phyloP scores from a whole-genome alignment of 2,888 invertebrate genomes.

The Hyalella azteca region DNA sequence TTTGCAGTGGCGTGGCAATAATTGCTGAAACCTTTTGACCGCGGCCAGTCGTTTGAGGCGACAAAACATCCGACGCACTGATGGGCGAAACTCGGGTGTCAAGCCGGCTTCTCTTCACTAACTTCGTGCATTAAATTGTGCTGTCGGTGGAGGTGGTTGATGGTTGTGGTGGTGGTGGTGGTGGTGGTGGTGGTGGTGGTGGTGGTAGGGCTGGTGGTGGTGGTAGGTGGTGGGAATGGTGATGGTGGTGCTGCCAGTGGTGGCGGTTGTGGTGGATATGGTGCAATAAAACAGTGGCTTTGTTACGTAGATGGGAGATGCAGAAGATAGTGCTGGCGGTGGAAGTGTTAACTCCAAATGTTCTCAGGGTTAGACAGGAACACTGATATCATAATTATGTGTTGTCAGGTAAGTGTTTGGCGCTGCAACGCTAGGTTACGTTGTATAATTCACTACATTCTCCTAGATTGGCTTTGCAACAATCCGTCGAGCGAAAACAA shows the following conservation, averaged over 20 bases:
- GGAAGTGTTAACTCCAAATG: too few relatives aligned
- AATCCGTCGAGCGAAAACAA: too few relatives aligned
- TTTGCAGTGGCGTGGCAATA: not conserved
- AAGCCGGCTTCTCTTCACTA: not conserved
- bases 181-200: not conserved
- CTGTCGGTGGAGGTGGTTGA: not conserved
- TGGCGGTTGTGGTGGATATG: not conserved
- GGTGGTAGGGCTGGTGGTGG: not conserved
- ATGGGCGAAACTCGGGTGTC: not conserved
- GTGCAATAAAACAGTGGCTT: too few relatives aligned
- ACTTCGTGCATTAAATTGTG: not conserved
- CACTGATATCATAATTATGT: too few relatives aligned
- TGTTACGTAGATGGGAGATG: too few relatives aligned
- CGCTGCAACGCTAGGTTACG: too few relatives aligned
- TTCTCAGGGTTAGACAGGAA: too few relatives aligned
- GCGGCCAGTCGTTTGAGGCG: not conserved
- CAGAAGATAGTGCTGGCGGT: too few relatives aligned
- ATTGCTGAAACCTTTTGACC: slow-evolving; percentile 2
- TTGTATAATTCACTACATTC: too few relatives aligned
- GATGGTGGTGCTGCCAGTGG: not conserved
- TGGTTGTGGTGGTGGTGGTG: not conserved
- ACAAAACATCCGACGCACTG: not conserved
- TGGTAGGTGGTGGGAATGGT: not conserved
- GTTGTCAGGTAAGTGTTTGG: too few relatives aligned
- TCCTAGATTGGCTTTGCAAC: too few relatives aligned